Percentiles rank a stretch among this genome's conserved stretches.
These are phyloP conservation scores for Lucinisca nassula DNA, from an alignment of 2,888 invertebrate species.

Conservation along the genomic window DNA sequence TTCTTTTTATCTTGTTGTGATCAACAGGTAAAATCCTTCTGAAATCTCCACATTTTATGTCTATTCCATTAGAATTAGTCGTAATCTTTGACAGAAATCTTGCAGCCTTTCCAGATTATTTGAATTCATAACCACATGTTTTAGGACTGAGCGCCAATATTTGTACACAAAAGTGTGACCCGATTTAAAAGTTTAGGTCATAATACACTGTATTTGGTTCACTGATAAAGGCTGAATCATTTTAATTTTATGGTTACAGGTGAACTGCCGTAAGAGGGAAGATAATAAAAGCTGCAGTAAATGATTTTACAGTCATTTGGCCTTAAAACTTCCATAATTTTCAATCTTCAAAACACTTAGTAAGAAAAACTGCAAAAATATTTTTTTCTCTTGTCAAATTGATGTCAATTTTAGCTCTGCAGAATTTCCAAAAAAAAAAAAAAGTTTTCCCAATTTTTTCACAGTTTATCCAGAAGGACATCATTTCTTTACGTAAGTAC, in stretches of 20 bases:
- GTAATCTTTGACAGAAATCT: conserved; percentile 1
- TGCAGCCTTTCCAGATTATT: neutral
- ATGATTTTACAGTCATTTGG: too few relatives aligned
- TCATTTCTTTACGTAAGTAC: too few relatives aligned
- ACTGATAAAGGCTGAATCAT: neutral
- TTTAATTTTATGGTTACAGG: neutral
- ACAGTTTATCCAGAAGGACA: too few relatives aligned
- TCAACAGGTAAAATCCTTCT: neutral
- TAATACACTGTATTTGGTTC: neutral
- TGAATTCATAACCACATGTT: conserved; percentile 8
- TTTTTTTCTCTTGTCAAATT: too few relatives aligned
- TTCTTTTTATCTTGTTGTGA: neutral
- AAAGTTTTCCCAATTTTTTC: too few relatives aligned
- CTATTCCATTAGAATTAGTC: conserved; percentile 3
- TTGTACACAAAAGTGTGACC: conserved; percentile 16
- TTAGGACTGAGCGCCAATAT: conserved; percentile 5
- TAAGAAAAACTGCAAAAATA: too few relatives aligned
- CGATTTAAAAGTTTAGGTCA: conserved; percentile 3
- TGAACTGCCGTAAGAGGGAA: neutral
- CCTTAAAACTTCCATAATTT: too few relatives aligned
- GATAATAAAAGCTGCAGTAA: too few relatives aligned
- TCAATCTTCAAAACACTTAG: too few relatives aligned
- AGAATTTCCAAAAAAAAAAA: too few relatives aligned
- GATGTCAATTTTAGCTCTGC: too few relatives aligned
- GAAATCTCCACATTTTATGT: neutral